Evolutionary conservation across 2,888 invertebrate species (phyloP).

Genomic region (Acrocyrtus sp.): DNA sequence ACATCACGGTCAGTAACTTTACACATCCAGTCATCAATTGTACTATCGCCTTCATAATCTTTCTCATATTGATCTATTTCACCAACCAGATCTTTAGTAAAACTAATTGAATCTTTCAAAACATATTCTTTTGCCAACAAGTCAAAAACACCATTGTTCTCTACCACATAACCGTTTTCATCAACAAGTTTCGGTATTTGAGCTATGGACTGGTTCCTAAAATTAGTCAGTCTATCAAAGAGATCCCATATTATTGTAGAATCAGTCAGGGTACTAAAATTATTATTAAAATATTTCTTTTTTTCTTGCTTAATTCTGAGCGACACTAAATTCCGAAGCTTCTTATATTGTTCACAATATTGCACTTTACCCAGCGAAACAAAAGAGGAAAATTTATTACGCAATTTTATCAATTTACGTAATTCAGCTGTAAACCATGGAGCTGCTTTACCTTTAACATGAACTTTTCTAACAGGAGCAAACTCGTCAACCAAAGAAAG

Average conservation of each 20-base stretch:
- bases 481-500: not conserved
- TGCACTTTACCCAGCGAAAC: not conserved
- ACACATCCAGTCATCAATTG: not conserved
- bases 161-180: not conserved
- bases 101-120: not conserved
- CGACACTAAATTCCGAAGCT: not conserved
- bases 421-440: not conserved
- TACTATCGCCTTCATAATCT: not conserved
- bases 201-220: not conserved
- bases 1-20: not conserved
- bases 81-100: not conserved
- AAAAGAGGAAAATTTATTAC: not conserved
- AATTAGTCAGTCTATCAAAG: slow-evolving; percentile 6
- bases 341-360: not conserved
- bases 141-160: not conserved
- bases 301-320: not conserved
- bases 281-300: not conserved
- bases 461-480: not conserved
- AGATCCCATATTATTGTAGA: not conserved
- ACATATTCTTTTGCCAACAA: not conserved
- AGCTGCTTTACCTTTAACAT: not conserved
- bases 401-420: not conserved
- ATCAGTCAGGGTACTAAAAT: not conserved
- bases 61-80: not conserved
- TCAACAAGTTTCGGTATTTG: not conserved